Conservation (phyloP, 2,888 invertebrate species). For the Pogonocherus hispidulus region DNA sequence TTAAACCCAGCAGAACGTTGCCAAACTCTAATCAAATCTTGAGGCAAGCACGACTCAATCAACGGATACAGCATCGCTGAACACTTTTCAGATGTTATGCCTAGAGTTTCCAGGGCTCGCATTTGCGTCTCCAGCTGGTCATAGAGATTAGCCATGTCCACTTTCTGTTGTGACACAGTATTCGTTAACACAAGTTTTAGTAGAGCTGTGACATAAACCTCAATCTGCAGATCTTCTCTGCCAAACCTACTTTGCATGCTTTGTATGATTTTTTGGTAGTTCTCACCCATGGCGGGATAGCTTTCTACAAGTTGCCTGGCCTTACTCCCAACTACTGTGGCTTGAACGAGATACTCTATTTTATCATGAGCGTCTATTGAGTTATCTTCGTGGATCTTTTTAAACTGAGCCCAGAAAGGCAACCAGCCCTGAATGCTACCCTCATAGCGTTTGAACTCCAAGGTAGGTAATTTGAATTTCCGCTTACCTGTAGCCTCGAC, state of each 20-base stretch:
- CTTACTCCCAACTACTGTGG: too few relatives aligned
- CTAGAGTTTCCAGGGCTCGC: slow-evolving; percentile 52
- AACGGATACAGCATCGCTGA: slow-evolving; percentile 55
- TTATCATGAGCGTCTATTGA: slow-evolving; percentile 39
- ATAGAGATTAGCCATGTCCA: slow-evolving; percentile 34
- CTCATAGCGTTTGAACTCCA: slow-evolving; percentile 37
- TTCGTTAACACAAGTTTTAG: slow-evolving; percentile 50
- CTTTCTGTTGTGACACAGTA: slow-evolving; percentile 13
- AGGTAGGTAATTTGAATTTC: slow-evolving; percentile 33
- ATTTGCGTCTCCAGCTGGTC: slow-evolving; percentile 55
- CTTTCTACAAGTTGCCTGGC: slow-evolving; percentile 35
- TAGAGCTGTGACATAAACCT: slow-evolving; percentile 37
- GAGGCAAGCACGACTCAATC: slow-evolving; percentile 54
- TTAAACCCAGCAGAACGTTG: slow-evolving; percentile 8
- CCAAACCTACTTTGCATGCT: slow-evolving; percentile 52
- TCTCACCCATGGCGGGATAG: slow-evolving; percentile 17
- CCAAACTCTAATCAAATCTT: slow-evolving; percentile 52
- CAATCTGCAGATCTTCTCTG: slow-evolving; percentile 51
- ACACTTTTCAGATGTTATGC: slow-evolving; percentile 51
- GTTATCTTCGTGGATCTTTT: slow-evolving; percentile 46
- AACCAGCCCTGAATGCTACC: slow-evolving; percentile 42
- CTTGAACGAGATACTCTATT: slow-evolving; percentile 40
- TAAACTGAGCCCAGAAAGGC: slow-evolving; percentile 45
- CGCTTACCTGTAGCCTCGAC: not conserved
- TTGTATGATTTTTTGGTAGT: slow-evolving; percentile 40